These are phyloP conservation scores for Cryptotis parvus DNA, from an alignment of 2,113 vertebrate genomes.

Conservation along the genomic window DNA sequence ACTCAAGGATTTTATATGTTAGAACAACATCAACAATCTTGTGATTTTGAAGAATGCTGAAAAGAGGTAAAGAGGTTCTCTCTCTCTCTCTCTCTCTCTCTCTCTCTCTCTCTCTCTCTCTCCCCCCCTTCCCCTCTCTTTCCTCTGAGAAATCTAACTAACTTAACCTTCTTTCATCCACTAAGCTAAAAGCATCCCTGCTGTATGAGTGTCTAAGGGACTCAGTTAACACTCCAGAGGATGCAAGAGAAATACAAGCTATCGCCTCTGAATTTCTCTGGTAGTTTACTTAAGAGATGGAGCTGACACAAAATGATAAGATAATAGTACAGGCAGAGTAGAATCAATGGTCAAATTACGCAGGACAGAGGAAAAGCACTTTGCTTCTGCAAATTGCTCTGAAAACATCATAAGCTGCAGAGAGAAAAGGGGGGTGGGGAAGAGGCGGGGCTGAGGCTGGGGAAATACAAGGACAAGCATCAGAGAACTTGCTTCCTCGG, in stretches of 20 bases:
- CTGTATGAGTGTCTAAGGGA: background rate
- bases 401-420: background rate
- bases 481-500: background rate
- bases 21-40: background rate
- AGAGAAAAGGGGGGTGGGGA: background rate
- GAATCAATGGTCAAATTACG: background rate
- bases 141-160: background rate
- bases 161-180: background rate
- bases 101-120: background rate
- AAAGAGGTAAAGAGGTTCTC: background rate
- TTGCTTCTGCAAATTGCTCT: background rate
- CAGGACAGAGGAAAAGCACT: background rate
- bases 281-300: background rate
- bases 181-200: background rate
- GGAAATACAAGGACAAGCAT: background rate
- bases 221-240: background rate
- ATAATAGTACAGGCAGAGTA: background rate
- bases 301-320: background rate
- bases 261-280: background rate
- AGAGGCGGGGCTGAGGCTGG: background rate
- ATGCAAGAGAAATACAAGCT: background rate
- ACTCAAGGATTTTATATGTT: conserved; percentile 42
- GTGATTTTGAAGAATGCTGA: background rate
- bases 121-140: background rate
- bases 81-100: no score